These are phyloP conservation scores for Phaonia tiefii DNA, from an alignment of 2,888 invertebrate genomes.

Conservation along the genomic window DNA sequence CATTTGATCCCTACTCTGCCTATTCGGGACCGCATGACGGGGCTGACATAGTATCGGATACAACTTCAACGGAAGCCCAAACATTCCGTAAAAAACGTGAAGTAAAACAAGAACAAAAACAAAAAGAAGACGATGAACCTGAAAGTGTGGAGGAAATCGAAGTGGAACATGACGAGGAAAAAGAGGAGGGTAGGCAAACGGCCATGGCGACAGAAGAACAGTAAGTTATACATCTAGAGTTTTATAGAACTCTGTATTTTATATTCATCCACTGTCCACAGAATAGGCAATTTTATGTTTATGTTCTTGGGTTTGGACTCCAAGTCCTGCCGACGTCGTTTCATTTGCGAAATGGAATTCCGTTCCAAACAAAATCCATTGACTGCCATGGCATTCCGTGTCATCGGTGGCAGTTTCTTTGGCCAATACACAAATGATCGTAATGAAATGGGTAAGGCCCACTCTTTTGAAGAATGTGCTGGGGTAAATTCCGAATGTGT, in stretches of 20 bases:
- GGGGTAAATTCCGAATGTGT: slow-evolving; percentile 77
- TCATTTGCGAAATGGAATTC: slow-evolving; percentile 82
- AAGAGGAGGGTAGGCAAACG: slow-evolving; percentile 69
- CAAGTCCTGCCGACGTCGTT: slow-evolving; percentile 81
- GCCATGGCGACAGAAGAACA: slow-evolving; percentile 75
- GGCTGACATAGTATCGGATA: slow-evolving; percentile 58
- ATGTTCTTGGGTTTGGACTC: slow-evolving; percentile 78
- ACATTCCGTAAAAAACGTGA: slow-evolving; percentile 69
- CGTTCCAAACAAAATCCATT: slow-evolving; percentile 79
- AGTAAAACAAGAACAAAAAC: slow-evolving; percentile 60
- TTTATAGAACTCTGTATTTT: background rate
- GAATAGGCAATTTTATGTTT: slow-evolving; percentile 79
- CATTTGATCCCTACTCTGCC: slow-evolving; percentile 76
- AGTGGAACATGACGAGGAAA: slow-evolving; percentile 53
- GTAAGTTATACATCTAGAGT: slow-evolving; percentile 69
- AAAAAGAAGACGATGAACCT: slow-evolving; percentile 14
- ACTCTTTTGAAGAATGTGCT: slow-evolving; percentile 77
- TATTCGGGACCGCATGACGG: slow-evolving; percentile 72
- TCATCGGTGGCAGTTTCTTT: slow-evolving; percentile 78
- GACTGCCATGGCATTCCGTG: slow-evolving; percentile 78
- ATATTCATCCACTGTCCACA: slow-evolving; percentile 56
- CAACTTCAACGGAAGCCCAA: slow-evolving; percentile 46
- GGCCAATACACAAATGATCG: slow-evolving; percentile 75
- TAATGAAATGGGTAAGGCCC: slow-evolving; percentile 73
- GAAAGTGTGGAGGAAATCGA: slow-evolving; percentile 52